Conservation (phyloP, 2,113 vertebrate genomes). For the Bambusicola thoracicus region DNA sequence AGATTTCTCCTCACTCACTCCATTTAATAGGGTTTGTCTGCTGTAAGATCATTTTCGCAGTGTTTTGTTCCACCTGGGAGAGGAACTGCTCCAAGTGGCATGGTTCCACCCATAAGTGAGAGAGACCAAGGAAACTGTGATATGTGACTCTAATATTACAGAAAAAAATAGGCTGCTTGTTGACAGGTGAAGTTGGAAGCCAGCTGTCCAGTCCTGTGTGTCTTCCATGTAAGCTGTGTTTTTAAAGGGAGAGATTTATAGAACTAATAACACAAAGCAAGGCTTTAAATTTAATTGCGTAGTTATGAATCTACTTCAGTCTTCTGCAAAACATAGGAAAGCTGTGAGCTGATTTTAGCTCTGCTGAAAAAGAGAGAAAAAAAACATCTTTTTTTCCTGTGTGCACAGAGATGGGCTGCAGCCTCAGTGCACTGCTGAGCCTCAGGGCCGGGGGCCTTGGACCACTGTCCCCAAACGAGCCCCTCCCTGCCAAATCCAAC, state of each 20-base stretch:
- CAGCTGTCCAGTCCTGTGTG: neutral
- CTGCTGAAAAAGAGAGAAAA: neutral
- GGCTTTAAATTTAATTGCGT: neutral
- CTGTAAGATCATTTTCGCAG: neutral
- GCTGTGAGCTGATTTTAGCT: neutral
- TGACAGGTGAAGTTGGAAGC: neutral
- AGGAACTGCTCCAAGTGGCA: neutral
- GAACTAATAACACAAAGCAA: neutral
- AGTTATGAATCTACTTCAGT: neutral
- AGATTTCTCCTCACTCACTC: neutral
- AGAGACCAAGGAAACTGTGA: neutral
- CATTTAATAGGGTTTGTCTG: neutral
- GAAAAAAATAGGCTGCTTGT: neutral
- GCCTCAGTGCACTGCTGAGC: neutral
- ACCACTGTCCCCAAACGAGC: neutral
- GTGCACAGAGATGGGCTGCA: neutral
- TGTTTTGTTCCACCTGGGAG: neutral
- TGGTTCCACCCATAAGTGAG: fast-evolving
- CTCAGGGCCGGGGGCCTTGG: neutral
- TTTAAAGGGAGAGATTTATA: neutral
- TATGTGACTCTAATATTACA: neutral
- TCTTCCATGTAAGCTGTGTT: neutral
- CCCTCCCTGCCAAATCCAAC: neutral
- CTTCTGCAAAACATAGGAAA: neutral
- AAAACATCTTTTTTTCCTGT: neutral